Base-by-base conservation (phyloP, 2,888 invertebrate genomes). In the Bugulina stolonifera region DNA sequence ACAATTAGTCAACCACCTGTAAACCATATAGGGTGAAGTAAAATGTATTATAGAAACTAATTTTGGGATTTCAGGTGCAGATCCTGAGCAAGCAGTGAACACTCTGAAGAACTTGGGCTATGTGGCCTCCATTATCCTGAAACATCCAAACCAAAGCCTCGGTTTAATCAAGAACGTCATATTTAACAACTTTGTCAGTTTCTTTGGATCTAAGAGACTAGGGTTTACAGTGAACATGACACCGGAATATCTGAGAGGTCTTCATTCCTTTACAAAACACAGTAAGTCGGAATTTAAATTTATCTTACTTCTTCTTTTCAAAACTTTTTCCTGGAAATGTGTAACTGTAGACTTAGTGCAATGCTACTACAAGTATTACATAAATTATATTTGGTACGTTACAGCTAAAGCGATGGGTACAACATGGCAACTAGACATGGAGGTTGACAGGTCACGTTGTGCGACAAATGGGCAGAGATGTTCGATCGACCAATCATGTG, bases 161-260 rank as follows among this genome's bases (percentile, higher is more conserved):
- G 57, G 57, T 3, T 25, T 57, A 5, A 57, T 57, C 3, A 57
- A 57, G 57, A 25, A 57, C n/a, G 57, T 57, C 5, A 57, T 57
- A 22, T 23, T 57, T 57, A n/a, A 57, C 57, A 57, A 57, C 57
- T 57, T 57, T 57, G 57, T 57, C 23, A 57, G 57, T n/a, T 25
- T 23, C 23, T 57, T 57, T 57, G 57, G 57, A n/a, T 57, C 57
- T 5, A 57, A 5, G 23, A 57, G n/a, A 57, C 57, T 57, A 5
- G 57, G 57, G 3, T 57, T 57, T n/a, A 57, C 57, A 14, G 57
- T 25, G 5, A 25, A 57, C 23, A 57, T 57, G 57, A 57, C 23
- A 14, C 57, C 57, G n/a, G 57, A 57, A 25, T 57, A 57, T 25
- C 23, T 57, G 57, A 57, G 57, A 25, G 25, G 3, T 22, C 23